phyloP scores from a whole-genome alignment of 2,888 invertebrate species.

The Drosophila buzzatii region DNA sequence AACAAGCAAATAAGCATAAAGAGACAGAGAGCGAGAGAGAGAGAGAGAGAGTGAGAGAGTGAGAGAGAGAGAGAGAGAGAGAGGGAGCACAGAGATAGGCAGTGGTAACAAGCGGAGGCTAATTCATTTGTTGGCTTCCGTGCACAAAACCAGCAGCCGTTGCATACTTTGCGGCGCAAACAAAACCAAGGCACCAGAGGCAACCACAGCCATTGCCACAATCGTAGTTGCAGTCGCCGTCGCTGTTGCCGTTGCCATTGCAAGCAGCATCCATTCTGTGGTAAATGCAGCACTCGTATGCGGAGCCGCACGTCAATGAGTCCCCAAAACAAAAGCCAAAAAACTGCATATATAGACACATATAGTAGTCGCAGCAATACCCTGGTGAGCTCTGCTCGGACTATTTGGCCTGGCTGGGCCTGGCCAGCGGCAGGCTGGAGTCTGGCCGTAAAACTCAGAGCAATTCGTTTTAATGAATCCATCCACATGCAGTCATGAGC shows the following conservation, averaged over 20 bases:
- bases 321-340: conserved; percentile 64
- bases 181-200: conserved; percentile 72
- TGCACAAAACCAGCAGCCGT: conserved; percentile 73
- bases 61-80: too few species aligned
- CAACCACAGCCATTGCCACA: conserved; percentile 34
- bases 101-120: conserved; percentile 54
- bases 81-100: conserved; percentile 14
- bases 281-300: conserved; percentile 32
- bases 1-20: conserved; percentile 42
- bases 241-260: conserved; percentile 10
- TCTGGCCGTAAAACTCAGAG: conserved; percentile 70
- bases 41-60: too few species aligned
- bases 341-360: conserved; percentile 41
- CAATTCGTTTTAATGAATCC: conserved; percentile 82
- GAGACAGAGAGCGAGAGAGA: neutral
- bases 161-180: conserved; percentile 79
- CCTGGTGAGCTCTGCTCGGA: conserved; percentile 44
- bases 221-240: conserved; percentile 26
- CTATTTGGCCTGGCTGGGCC: conserved; percentile 50
- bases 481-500: conserved; percentile 69
- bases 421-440: conserved; percentile 32
- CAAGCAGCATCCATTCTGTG: conserved; percentile 45
- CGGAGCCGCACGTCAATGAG: conserved; percentile 73
- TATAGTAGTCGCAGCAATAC: conserved; percentile 45
- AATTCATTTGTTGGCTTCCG: conserved; percentile 65